Conservation (phyloP, 2,797 vertebrate species). For the Peromyscus melanophrys region DNA sequence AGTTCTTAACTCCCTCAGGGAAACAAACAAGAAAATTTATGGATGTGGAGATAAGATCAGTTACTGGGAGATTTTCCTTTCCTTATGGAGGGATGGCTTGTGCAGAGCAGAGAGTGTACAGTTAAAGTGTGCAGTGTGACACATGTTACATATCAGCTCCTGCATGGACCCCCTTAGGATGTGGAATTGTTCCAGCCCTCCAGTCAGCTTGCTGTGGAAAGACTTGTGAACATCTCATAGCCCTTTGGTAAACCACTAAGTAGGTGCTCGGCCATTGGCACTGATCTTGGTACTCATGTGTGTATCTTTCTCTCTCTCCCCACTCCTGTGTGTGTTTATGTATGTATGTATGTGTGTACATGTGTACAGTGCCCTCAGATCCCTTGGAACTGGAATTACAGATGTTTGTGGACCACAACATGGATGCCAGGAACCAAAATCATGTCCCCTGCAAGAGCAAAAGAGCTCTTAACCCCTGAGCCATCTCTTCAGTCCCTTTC, state of each 20-base stretch:
- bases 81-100: background rate
- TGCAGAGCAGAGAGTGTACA: background rate
- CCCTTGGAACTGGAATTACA: background rate
- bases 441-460: background rate
- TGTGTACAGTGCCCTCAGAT: background rate
- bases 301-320: background rate
- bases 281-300: background rate
- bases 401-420: background rate
- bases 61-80: background rate
- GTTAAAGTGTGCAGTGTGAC: background rate
- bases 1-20: background rate
- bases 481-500: background rate
- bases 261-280: background rate
- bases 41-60: background rate
- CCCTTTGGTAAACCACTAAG: background rate
- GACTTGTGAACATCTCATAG: background rate
- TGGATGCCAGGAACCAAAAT: background rate
- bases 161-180: background rate
- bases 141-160: background rate
- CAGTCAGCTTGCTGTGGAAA: background rate
- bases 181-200: background rate
- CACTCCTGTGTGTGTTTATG: background rate
- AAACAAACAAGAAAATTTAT: background rate
- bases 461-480: background rate
- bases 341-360: too few relatives aligned